Evolutionary conservation across 2,797 vertebrate species (phyloP).

Genomic region (Lepus townsendii): DNA sequence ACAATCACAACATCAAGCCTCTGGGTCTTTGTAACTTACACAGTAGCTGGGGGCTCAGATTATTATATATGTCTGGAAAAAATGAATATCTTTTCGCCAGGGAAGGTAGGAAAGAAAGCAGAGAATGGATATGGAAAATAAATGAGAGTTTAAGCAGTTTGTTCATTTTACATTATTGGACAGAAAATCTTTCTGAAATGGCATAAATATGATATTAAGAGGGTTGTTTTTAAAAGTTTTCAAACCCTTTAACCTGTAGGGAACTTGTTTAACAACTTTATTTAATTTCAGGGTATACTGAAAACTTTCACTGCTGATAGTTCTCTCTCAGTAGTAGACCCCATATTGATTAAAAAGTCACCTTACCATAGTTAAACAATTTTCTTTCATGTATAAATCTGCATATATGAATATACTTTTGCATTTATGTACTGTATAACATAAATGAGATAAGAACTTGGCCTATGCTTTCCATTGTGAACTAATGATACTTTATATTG

Average conservation of each 20-base stretch:
- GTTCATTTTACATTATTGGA: constrained; percentile 1
- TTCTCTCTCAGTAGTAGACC: not conserved
- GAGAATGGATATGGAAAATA: constrained; percentile 50
- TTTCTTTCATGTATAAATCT: constrained; percentile 39
- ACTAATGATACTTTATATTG: constrained; percentile 67
- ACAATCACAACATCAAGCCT: constrained; percentile 10
- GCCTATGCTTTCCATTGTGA: constrained; percentile 69
- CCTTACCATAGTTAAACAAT: not conserved
- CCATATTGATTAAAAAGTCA: not conserved
- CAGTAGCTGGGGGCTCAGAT: not conserved
- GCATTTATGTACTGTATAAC: not conserved
- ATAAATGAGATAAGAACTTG: constrained; percentile 57
- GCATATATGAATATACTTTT: not conserved
- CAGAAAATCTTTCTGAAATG: constrained; percentile 26
- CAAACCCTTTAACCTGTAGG: constrained; percentile 33
- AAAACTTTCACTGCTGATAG: not conserved
- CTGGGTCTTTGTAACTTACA: constrained; percentile 58
- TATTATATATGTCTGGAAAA: not conserved
- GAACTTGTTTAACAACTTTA: not conserved
- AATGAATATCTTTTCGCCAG: not conserved
- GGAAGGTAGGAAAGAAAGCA: constrained; percentile 10
- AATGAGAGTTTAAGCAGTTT: constrained; percentile 33
- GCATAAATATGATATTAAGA: not conserved
- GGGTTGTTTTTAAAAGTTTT: constrained; percentile 27
- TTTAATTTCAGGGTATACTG: not conserved